Conservation (phyloP, 2,888 invertebrate species). For the Tillus elongatus region DNA sequence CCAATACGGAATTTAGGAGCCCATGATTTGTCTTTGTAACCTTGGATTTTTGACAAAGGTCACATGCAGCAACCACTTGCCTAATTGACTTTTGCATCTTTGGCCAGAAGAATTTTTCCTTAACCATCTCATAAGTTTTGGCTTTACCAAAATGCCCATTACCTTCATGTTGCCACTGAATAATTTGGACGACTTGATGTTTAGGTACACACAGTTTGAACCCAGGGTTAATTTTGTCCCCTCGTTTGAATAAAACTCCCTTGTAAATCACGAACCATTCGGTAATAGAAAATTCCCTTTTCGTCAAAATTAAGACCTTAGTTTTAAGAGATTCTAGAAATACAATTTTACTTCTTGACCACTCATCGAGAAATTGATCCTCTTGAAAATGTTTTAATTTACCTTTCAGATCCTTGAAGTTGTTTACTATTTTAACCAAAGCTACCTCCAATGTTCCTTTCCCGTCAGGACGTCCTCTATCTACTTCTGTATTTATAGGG, state of each 20-base stretch:
- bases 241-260: background rate
- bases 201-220: conserved; percentile 8
- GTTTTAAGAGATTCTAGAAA: too few relatives aligned
- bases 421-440: too few relatives aligned
- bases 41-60: conserved; percentile 11
- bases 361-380: background rate
- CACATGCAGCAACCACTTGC: conserved; percentile 7
- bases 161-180: conserved; percentile 8
- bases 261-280: background rate
- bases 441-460: too few relatives aligned
- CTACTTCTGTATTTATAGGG: too few relatives aligned
- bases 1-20: conserved; percentile 3
- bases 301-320: too few relatives aligned
- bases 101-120: conserved; percentile 9
- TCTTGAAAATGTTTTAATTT: conserved; percentile 1
- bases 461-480: too few relatives aligned
- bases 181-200: conserved; percentile 1
- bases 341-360: background rate
- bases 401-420: background rate
- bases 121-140: too few relatives aligned
- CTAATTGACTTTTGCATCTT: conserved; percentile 9
- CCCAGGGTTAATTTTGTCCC: background rate
- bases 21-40: background rate
- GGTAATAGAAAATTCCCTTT: background rate
- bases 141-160: conserved; percentile 13